Percentiles rank a stretch among this genome's conserved stretches.
These are phyloP conservation scores for Thymallus thymallus DNA, from an alignment of 2,113 vertebrate genomes.

Conservation along the genomic window DNA sequence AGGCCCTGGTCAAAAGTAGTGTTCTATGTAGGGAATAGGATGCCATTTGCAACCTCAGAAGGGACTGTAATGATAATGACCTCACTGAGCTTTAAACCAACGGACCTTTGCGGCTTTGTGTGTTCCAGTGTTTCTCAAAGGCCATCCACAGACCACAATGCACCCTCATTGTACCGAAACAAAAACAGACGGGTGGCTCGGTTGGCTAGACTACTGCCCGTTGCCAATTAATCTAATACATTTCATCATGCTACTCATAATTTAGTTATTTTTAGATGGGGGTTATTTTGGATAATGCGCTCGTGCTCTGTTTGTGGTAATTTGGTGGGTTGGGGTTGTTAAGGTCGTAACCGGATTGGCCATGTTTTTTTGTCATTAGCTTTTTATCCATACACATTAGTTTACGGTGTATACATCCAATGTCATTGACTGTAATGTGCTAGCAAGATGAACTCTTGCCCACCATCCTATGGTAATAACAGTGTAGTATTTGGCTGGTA, in stretches of 20 bases:
- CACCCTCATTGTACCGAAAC: neutral
- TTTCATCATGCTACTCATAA: conserved; percentile 61
- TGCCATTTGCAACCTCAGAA: too few relatives aligned
- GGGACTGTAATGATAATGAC: too few relatives aligned
- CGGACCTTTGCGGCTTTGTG: too few relatives aligned
- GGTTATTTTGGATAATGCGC: conserved; percentile 47
- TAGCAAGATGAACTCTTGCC: too few relatives aligned
- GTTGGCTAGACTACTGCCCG: conserved; percentile 33
- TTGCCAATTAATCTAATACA: conserved; percentile 51
- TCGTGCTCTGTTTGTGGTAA: conserved; percentile 44
- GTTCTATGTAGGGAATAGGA: too few relatives aligned
- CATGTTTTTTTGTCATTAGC: neutral
- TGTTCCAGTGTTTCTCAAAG: neutral
- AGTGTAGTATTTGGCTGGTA: too few relatives aligned
- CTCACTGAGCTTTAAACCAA: too few relatives aligned
- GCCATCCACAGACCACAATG: neutral
- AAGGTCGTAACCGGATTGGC: neutral
- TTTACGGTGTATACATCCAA: too few relatives aligned
- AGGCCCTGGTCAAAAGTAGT: too few relatives aligned
- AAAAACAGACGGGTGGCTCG: neutral
- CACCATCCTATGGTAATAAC: too few relatives aligned
- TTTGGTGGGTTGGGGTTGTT: neutral
- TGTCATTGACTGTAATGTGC: too few relatives aligned
- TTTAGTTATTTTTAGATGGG: conserved; percentile 41
- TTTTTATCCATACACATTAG: neutral